These are phyloP conservation scores for Aleiodes leptofemur DNA, from an alignment of 2,888 invertebrate genomes.

Conservation along the genomic window DNA sequence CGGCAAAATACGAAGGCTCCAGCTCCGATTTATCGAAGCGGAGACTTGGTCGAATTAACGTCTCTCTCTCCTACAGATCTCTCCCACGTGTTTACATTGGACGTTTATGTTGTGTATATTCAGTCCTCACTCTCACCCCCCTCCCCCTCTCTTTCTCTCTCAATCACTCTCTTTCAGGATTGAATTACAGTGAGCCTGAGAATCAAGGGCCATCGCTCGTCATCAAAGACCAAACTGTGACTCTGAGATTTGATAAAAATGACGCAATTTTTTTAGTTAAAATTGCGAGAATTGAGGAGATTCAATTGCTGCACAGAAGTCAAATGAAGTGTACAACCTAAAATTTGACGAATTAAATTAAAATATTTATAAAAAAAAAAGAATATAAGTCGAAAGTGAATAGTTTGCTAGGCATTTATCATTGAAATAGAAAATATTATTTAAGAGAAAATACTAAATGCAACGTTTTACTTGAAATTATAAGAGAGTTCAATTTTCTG, in stretches of 20 bases:
- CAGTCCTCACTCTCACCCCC: slow-evolving; percentile 34
- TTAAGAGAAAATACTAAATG: too few relatives aligned
- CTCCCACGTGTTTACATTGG: slow-evolving; percentile 53
- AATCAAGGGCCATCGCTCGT: slow-evolving; percentile 29
- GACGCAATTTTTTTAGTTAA: neutral
- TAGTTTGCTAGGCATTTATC: too few relatives aligned
- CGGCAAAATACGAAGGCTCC: slow-evolving; percentile 62
- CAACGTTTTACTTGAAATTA: too few relatives aligned
- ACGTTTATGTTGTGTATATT: slow-evolving; percentile 49
- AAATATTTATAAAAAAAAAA: too few relatives aligned
- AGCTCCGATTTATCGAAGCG: slow-evolving; percentile 67
- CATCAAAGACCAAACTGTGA: slow-evolving; percentile 24
- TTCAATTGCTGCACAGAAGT: too few relatives aligned
- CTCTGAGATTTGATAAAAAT: neutral
- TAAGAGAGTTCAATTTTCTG: too few relatives aligned
- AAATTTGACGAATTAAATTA: too few relatives aligned
- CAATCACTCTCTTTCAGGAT: slow-evolving; percentile 21
- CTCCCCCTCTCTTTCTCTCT: slow-evolving; percentile 18
- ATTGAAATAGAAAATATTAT: too few relatives aligned
- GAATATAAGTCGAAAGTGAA: too few relatives aligned
- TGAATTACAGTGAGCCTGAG: slow-evolving; percentile 29
- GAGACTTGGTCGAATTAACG: slow-evolving; percentile 64
- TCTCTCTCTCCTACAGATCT: slow-evolving; percentile 50
- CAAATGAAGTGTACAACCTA: too few relatives aligned
- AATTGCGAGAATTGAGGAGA: too few relatives aligned